Evolutionary conservation across 2,888 invertebrate species (phyloP), one percentile per base, ranked within the genome.

Genomic region (Archips crataeganus): DNA sequence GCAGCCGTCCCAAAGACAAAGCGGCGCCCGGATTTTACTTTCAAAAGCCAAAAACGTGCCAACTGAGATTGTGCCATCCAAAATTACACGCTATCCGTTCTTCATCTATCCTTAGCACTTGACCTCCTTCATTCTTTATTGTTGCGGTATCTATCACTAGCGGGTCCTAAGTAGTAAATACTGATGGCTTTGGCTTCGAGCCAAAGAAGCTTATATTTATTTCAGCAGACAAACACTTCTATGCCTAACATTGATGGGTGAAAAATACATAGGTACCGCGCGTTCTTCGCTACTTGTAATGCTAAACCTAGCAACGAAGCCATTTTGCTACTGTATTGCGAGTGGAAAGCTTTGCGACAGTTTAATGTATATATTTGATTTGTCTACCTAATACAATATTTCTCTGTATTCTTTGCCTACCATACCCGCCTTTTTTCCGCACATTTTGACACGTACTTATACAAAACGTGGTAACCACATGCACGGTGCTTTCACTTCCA

Each of bases 161-260:
- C 36, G 49, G 15, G 15, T 23, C 15, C 66, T 61, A 23, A 63
- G 54, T 72, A 67, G 15, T 15, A 39, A 69, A 47, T 66, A 61
- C 51, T 62, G 61, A 72, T 72, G 62, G 71, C 57, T 72, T 71
- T 72, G 72, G 72, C 72, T 39, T 5, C 4, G 10, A 11, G 54
- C 72, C 72, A 72, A 47, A 36, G 47, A 54, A 42, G n/a, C 42
- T 57, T 11, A 67, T 65, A 51, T 65, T 47, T 63, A 47, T 47
- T n/a, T n/a, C n/a, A n/a, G n/a, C n/a, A n/a, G n/a, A n/a, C 32
- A 32, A 32, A 45, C 3, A 34, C 32, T 63, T 45, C 47, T 47
- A n/a, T 3, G 45, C 63, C 32, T 47, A 47, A 47, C 13, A 45
- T 3, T 63, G 63, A 32, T 63, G 63, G 13, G 47, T 34, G 45